Evolutionary conservation across 1,140 invertebrate genomes (phyloP), one percentile per base, ranked within the genome.

Genomic region (Tetragnatha versicolor): DNA sequence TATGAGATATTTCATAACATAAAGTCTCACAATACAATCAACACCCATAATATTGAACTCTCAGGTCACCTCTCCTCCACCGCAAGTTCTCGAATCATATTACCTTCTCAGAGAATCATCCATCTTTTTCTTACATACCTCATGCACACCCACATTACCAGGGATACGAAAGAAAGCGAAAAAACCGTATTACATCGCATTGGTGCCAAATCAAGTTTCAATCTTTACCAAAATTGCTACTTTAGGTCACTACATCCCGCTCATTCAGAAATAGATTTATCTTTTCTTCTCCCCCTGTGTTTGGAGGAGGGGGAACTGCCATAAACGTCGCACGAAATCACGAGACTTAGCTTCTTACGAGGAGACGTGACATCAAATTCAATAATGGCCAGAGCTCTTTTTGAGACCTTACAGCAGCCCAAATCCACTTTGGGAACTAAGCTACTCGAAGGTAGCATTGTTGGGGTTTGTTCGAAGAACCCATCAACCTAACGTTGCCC

Each of bases 331-430:
- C 35, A 45, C n/a, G 31, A 25, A 70, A 70, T 70, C 66, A 70
- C 7, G 47, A 35, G 49, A 53, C n/a, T 25, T 27, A 37, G 27
- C 49, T 47, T 49, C 33, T 55, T 37, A 25, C n/a, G 29, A 45
- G n/a, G 2, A 53, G 66, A 70, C 66, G 47, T 53, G 47, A 70
- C 66, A 70, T 70, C 66, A 53, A 70, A 70, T 53, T 70, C 66
- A 70, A 70, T 70, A 70, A 70, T 53, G 66, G 42, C 27, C 35
- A 14, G 17, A 25, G 45, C 22, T 66, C 37, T 3, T 22, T 66
- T 70, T 35, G 65, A 37, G 49, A 70, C n/a, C 20, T 51, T 37
- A 22, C n/a, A 20, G 31, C 17, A 27, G 10, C 55, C 51, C 47
- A 70, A 70, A 70, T 70, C 47, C 27, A 70, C 66, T 70, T 70